phyloP scores from a whole-genome alignment of 2,113 vertebrate genomes.

The Cinclus mexicanus region DNA sequence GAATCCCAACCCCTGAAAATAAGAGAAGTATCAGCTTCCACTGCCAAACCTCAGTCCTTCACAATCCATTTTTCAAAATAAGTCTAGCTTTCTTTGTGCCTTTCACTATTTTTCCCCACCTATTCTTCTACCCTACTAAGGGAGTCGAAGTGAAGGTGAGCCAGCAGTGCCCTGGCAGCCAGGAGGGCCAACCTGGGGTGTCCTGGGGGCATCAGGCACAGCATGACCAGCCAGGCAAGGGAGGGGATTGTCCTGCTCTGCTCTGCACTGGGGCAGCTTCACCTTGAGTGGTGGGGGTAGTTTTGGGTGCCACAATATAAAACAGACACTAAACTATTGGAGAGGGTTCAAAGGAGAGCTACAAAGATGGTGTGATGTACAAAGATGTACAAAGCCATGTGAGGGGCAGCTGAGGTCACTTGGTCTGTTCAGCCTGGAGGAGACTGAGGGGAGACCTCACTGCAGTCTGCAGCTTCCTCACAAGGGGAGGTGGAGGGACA shows the following conservation, averaged over 20 bases:
- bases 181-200: background rate
- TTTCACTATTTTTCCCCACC: background rate
- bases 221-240: fast-evolving
- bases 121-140: background rate
- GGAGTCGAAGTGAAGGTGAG: background rate
- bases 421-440: background rate
- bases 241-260: background rate
- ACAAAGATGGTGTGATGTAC: background rate
- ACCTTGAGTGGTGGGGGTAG: background rate
- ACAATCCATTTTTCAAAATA: background rate
- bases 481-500: too few relatives aligned
- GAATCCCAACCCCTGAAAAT: background rate
- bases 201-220: background rate
- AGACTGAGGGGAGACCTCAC: background rate
- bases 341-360: background rate
- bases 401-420: fast-evolving
- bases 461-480: too few relatives aligned
- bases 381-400: fast-evolving
- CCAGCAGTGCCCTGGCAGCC: background rate
- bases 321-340: background rate
- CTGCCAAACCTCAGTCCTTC: background rate
- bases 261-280: background rate
- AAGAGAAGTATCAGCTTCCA: background rate
- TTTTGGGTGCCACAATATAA: background rate
- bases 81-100: background rate